Evolutionary conservation across 35 echinoderm and acorn worm genomes (phyloP).

Genomic region (Amphiura filiformis): DNA sequence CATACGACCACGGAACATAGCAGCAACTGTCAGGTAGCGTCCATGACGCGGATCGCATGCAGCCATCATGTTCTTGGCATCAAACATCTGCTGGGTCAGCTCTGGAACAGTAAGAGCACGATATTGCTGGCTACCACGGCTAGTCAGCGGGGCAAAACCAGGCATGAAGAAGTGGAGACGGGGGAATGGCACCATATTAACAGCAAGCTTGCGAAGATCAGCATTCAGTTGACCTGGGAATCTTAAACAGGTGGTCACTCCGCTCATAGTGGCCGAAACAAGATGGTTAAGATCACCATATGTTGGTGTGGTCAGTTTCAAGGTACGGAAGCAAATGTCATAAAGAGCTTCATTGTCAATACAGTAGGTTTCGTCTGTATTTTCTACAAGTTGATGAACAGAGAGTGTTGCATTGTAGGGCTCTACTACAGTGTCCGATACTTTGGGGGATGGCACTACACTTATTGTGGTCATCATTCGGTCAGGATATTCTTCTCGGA

Average conservation of each 20-base stretch:
- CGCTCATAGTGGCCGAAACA: too few relatives aligned
- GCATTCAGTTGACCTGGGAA: slow-evolving; percentile 86
- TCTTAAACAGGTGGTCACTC: too few relatives aligned
- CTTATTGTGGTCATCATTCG: too few relatives aligned
- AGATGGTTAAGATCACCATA: too few relatives aligned
- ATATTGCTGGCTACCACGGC: slow-evolving; percentile 84
- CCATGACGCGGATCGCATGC: slow-evolving; percentile 90
- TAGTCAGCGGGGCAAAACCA: slow-evolving; percentile 84
- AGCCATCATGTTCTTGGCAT: slow-evolving; percentile 96
- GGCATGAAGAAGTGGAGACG: slow-evolving; percentile 97
- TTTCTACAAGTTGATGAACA: too few relatives aligned
- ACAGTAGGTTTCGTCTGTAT: too few relatives aligned
- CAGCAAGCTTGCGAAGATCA: slow-evolving; percentile 76
- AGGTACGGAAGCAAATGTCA: slow-evolving; percentile 93
- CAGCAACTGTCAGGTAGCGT: slow-evolving; percentile 86
- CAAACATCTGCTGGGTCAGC: slow-evolving; percentile 87
- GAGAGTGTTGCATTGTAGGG: slow-evolving; percentile 97
- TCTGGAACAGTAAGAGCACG: slow-evolving; percentile 71
- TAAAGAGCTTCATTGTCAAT: too few relatives aligned
- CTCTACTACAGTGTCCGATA: slow-evolving; percentile 91
- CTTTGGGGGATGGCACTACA: too few relatives aligned
- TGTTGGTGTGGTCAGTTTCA: too few relatives aligned
- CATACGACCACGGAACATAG: slow-evolving; percentile 94
- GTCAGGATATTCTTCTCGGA: too few relatives aligned
- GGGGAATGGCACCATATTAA: slow-evolving; percentile 86